phyloP scores from a whole-genome alignment of 2,797 vertebrate species.

The Gephyroberyx darwinii region DNA sequence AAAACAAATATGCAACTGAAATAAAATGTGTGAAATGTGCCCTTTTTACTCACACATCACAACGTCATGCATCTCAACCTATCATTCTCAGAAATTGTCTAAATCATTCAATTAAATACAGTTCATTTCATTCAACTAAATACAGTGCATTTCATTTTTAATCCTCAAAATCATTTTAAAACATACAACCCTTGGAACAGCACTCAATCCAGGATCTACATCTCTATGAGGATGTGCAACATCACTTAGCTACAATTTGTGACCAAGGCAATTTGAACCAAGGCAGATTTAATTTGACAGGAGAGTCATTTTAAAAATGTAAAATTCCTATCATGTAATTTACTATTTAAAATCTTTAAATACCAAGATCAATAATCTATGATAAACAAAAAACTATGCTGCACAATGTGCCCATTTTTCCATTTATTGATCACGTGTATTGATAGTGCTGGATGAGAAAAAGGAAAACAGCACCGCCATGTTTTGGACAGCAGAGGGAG shows the following conservation, averaged over 20 bases:
- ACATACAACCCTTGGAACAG: neutral
- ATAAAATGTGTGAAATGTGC: too few relatives aligned
- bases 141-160: neutral
- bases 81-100: neutral
- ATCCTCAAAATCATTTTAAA: neutral
- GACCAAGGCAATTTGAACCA: neutral
- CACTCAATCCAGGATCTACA: neutral
- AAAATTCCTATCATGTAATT: too few relatives aligned
- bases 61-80: too few relatives aligned
- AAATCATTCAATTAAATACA: neutral
- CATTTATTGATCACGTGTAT: too few relatives aligned
- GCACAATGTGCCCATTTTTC: too few relatives aligned
- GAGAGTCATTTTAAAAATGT: neutral
- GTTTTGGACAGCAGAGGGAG: slow-evolving; percentile 66
- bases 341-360: neutral
- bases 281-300: neutral
- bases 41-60: too few relatives aligned
- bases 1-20: too few relatives aligned
- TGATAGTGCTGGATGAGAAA: neutral
- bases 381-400: neutral
- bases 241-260: neutral
- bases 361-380: neutral
- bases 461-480: neutral
- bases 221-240: neutral
- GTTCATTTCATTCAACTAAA: neutral